A percentile compares a stretch with the other conserved stretches of the same genome.
Evolutionary conservation across 2,888 invertebrate genomes (phyloP).

Genomic region (Hecatera dysodea): DNA sequence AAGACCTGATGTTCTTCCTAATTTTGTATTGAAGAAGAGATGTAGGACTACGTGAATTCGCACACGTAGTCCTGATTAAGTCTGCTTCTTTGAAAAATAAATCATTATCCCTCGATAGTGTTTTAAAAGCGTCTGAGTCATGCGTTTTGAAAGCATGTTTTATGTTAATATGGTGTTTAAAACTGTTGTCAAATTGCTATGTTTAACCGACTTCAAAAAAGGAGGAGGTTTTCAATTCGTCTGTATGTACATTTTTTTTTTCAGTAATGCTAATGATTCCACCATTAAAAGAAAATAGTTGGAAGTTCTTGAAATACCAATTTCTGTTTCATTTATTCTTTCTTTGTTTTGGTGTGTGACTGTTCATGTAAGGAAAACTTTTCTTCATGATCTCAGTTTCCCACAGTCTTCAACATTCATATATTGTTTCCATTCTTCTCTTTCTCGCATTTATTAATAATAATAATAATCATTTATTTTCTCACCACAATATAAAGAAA

Average conservation of each 20-base stretch:
- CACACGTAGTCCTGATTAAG: not conserved
- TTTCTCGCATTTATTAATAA: too few species aligned
- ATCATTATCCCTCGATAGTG: slow-evolving; percentile 18
- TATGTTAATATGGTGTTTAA: not conserved
- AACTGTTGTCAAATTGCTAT: not conserved
- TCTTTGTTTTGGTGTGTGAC: not conserved
- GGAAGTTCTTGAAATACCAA: too few species aligned
- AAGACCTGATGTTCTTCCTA: not conserved
- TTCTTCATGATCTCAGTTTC: not conserved
- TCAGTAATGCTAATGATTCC: too few species aligned
- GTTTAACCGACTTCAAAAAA: too few species aligned
- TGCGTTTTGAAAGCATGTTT: not conserved
- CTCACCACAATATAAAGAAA: too few species aligned
- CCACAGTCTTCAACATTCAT: not conserved
- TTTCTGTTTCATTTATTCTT: not conserved
- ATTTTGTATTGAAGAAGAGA: not conserved
- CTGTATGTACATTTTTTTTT: too few species aligned
- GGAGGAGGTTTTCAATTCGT: too few species aligned
- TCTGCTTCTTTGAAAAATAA: slow-evolving; percentile 2
- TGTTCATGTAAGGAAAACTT: not conserved
- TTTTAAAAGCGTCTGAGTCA: slow-evolving; percentile 22
- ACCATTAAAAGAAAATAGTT: too few species aligned
- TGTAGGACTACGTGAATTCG: not conserved
- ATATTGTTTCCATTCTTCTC: too few species aligned
- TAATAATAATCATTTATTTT: too few species aligned